Base-by-base conservation (phyloP, 2,113 vertebrate species). In the Apistogramma diplotaenia region DNA sequence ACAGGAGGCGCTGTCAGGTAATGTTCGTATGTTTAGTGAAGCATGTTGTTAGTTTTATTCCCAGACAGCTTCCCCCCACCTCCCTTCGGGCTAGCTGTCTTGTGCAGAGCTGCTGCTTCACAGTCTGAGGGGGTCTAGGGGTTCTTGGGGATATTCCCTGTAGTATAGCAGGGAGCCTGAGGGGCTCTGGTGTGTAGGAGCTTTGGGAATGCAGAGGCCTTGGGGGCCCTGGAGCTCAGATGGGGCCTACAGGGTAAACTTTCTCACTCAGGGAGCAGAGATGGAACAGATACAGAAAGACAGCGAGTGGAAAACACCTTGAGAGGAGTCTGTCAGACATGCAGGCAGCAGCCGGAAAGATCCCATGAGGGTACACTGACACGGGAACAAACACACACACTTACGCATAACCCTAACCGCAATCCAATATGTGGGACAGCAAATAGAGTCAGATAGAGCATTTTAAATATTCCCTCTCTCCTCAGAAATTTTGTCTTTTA, bases 181-280 rank as follows among this genome's bases (percentile, higher is more conserved):
- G 92, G 94, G 93, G 88, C 91, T 89, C 79, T 88, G 61, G 88
- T 88, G 89, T 89, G 78, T 55, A 29, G 91, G 93, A 92, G 91
- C 93, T 90, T 27, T 90, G 94, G 92, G 94, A 94, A 88, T 89
- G 91, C 71, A 76, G 76, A 87, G 83, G 89, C 93, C 92, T 93
- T 89, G 89, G 92, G 93, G 93, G 93, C 86, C 91, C 85, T 92
- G 88, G 88, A 94, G 92, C 92, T 95, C 94, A 95, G 94, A 95
- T 95, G 94, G 94, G 88, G 91, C 90, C 92, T 91, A 51, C 87
- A 89, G 89, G 91, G 88, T 87, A 74, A 92, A 91, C 83, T 92
- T 91, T 91, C 87, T 90, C 91, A 92, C 91, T 88, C 84, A 84
- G 89, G 85, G 90, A 93, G 85, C 88, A 92, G 87, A 91, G 87